phyloP scores from a whole-genome alignment of 2,797 vertebrate genomes.

The Anguilla megastoma region DNA sequence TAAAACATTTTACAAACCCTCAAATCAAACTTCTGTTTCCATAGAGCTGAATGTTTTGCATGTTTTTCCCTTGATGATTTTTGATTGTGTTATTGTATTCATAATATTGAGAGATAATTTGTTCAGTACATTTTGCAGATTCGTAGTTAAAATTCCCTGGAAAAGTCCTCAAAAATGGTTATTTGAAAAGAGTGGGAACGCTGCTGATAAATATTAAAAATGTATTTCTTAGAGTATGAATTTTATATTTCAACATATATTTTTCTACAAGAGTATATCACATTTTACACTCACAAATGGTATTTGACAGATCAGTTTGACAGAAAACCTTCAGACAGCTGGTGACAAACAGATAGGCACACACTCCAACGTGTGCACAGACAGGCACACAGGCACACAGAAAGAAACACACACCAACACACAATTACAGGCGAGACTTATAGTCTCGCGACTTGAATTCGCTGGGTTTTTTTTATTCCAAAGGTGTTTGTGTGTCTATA shows the following conservation, averaged over 20 bases:
- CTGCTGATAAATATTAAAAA: background rate
- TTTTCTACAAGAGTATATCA: slow-evolving; percentile 15
- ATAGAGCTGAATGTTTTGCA: background rate
- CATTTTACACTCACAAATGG: slow-evolving; percentile 16
- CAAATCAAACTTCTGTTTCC: background rate
- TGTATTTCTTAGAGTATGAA: background rate
- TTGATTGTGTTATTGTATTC: background rate
- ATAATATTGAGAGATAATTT: background rate
- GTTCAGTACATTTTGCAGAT: background rate
- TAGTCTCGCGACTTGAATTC: slow-evolving; percentile 51
- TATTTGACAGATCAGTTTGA: background rate
- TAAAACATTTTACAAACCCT: background rate
- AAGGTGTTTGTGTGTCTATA: slow-evolving; percentile 52
- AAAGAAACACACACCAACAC: background rate
- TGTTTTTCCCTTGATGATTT: background rate
- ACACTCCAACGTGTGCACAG: slow-evolving; percentile 7
- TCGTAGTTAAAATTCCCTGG: background rate
- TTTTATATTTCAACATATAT: slow-evolving; percentile 22
- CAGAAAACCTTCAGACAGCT: background rate
- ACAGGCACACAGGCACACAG: background rate
- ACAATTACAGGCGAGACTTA: slow-evolving; percentile 42
- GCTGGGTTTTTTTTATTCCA: slow-evolving; percentile 60
- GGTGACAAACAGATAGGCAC: slow-evolving; percentile 8
- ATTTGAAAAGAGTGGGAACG: background rate
- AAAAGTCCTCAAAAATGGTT: background rate